A percentile compares a stretch with the other conserved stretches of the same genome.
Conservation (phyloP, 2,888 invertebrate genomes). For the Cryptus armator region DNA sequence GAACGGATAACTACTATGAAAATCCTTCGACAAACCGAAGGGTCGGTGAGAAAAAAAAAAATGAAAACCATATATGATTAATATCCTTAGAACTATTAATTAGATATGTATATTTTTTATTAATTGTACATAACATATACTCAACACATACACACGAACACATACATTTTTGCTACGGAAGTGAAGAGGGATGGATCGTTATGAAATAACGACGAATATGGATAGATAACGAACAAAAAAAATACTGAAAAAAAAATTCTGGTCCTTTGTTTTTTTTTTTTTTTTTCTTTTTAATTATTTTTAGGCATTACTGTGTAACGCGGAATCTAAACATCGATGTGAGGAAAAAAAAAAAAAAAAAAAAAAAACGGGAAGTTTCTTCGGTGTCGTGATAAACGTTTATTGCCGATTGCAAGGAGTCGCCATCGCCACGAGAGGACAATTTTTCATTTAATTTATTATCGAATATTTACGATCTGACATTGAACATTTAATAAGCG, state of each 20-base stretch:
- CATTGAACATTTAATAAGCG: conserved; percentile 16
- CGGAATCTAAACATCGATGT: conserved; percentile 42
- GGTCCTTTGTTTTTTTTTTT: conserved; percentile 19
- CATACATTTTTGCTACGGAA: conserved; percentile 49
- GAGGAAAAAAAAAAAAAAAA: neutral
- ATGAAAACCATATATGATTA: conserved; percentile 35
- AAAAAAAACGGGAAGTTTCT: neutral
- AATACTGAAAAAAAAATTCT: conserved; percentile 18
- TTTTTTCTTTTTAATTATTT: conserved; percentile 15
- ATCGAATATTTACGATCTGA: conserved; percentile 44
- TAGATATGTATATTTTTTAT: conserved; percentile 68
- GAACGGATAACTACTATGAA: conserved; percentile 26
- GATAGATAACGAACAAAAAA: conserved; percentile 31
- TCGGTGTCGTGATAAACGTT: neutral
- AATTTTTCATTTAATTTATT: conserved; percentile 22
- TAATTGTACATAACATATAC: conserved; percentile 62
- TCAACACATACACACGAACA: conserved; percentile 14
- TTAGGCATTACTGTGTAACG: conserved; percentile 38
- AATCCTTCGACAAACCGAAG: conserved; percentile 34
- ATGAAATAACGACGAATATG: conserved; percentile 40
- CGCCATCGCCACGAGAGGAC: neutral
- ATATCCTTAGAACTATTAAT: conserved; percentile 58
- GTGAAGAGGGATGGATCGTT: conserved; percentile 31
- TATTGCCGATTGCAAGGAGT: neutral
- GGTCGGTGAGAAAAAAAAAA: conserved; percentile 11